A percentile compares a stretch with the other conserved stretches of the same genome.
Conservation (phyloP, 2,888 invertebrate species). For the Leistus spinibarbis region DNA sequence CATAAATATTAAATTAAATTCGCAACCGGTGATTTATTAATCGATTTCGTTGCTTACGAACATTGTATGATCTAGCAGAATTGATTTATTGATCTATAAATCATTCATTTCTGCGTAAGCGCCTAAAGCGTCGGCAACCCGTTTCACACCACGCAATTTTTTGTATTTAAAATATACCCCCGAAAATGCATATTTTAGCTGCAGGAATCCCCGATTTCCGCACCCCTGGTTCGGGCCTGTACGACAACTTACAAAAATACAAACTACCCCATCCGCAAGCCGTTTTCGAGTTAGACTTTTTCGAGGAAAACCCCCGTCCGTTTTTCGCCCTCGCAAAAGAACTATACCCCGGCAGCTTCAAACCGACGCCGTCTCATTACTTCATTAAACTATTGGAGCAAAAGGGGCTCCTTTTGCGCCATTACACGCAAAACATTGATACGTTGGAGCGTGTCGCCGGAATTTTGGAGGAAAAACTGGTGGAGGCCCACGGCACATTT, state of each 20-base stretch:
- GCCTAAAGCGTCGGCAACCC: too few species aligned
- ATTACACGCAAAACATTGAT: constrained; percentile 93
- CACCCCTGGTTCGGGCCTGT: constrained; percentile 89
- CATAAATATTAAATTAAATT: too few species aligned
- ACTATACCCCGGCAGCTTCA: constrained; percentile 83
- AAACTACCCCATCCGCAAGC: constrained; percentile 90
- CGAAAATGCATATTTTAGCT: constrained; percentile 64
- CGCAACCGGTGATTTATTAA: too few species aligned
- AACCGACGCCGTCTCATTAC: constrained; percentile 90
- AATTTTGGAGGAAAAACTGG: constrained; percentile 80
- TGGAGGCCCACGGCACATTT: constrained; percentile 96
- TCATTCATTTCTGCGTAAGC: too few species aligned
- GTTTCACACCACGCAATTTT: too few species aligned
- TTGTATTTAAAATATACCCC: too few species aligned
- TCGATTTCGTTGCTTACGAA: too few species aligned
- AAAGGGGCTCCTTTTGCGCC: constrained; percentile 76
- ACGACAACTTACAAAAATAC: constrained; percentile 89
- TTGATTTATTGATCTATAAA: too few species aligned
- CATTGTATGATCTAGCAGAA: too few species aligned
- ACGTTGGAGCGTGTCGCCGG: constrained; percentile 87
- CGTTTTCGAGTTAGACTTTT: constrained; percentile 90
- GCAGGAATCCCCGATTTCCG: constrained; percentile 97
- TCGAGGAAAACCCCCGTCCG: constrained; percentile 86
- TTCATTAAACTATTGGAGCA: constrained; percentile 85
- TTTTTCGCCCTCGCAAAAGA: constrained; percentile 92